These are phyloP conservation scores for Homalodisca vitripennis DNA, from an alignment of 1,140 invertebrate species.

Conservation along the genomic window DNA sequence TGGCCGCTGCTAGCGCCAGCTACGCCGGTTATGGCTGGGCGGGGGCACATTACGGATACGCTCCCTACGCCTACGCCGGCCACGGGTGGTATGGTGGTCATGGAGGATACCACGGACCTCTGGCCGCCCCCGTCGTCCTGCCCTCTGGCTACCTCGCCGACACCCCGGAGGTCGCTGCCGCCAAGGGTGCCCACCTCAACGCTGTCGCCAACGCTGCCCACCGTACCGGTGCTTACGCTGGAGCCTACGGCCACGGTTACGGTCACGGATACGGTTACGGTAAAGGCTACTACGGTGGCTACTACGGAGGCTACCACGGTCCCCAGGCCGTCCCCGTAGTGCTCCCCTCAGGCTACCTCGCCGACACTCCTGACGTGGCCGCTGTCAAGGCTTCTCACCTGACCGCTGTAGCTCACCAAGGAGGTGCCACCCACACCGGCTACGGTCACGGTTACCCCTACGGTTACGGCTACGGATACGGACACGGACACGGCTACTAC, in stretches of 20 bases:
- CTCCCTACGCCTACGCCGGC: constrained; percentile 40
- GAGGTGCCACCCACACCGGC: neutral
- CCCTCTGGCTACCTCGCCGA: constrained; percentile 50
- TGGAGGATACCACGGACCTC: constrained; percentile 16
- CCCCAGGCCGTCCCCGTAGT: constrained; percentile 41
- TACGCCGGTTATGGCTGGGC: neutral
- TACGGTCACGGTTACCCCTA: constrained; percentile 17
- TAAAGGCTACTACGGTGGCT: constrained; percentile 37
- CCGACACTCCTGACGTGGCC: constrained; percentile 60
- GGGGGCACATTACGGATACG: constrained; percentile 14
- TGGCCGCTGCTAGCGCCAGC: constrained; percentile 12
- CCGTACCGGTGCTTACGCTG: constrained; percentile 28
- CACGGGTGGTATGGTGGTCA: neutral
- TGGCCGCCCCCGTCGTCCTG: constrained; percentile 28
- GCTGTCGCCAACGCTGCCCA: constrained; percentile 25
- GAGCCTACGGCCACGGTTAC: constrained; percentile 25
- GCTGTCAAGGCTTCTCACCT: constrained; percentile 58
- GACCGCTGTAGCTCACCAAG: constrained; percentile 44
- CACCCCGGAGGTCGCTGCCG: constrained; percentile 54
- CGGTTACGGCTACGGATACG: constrained; percentile 37
- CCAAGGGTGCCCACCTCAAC: constrained; percentile 49
- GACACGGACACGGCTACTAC: constrained; percentile 9
- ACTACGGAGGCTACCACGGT: constrained; percentile 34
- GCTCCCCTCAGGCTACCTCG: constrained; percentile 58
- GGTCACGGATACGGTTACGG: constrained; percentile 42